Conservation (phyloP, 1,140 invertebrate genomes). For the Cydia fagiglandana region DNA sequence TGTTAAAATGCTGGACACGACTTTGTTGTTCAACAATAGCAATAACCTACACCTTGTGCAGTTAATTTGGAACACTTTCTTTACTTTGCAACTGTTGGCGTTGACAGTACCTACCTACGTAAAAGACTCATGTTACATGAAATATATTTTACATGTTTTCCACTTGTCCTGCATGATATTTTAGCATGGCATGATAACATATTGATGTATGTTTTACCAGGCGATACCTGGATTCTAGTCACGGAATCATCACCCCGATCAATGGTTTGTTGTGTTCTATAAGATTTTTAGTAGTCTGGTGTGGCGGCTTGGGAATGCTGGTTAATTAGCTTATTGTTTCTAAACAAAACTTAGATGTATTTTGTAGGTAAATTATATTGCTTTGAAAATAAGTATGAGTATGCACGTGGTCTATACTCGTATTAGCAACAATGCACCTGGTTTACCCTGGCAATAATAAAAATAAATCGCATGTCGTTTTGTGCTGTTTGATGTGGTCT, state of each 20-base stretch:
- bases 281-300: constrained; percentile 22
- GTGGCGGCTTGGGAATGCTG: constrained; percentile 1
- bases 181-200: constrained; percentile 76
- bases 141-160: constrained; percentile 35
- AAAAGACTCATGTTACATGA: constrained; percentile 2
- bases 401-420: background rate
- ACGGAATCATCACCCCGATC: constrained; percentile 62
- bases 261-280: constrained; percentile 69
- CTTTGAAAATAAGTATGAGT: background rate
- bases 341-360: background rate
- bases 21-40: background rate
- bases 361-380: background rate
- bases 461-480: background rate
- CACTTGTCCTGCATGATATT: constrained; percentile 67
- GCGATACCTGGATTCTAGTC: constrained; percentile 77
- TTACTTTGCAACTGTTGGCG: background rate
- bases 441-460: background rate
- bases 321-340: constrained; percentile 10
- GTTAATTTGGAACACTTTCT: no score
- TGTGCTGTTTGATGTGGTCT: background rate
- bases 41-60: no score
- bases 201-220: constrained; percentile 74
- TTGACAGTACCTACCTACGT: background rate
- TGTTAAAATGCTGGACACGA: no score
- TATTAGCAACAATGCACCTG: background rate